phyloP scores from a whole-genome alignment of 1,140 invertebrate species.

The Papilio glaucus region DNA sequence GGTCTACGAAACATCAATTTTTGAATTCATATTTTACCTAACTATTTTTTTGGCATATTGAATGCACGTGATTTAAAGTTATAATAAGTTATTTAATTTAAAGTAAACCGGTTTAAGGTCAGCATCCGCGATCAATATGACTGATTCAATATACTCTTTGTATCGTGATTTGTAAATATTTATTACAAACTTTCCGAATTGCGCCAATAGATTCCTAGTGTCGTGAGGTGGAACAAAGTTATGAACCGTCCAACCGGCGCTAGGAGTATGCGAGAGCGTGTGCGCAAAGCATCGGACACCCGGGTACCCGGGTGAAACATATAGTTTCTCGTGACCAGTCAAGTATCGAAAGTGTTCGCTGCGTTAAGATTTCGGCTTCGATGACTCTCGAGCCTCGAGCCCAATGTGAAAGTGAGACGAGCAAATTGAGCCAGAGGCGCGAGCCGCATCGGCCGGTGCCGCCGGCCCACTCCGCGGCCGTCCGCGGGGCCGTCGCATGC shows the following conservation, averaged over 20 bases:
- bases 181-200: too few species aligned
- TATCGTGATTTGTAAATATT: too few species aligned
- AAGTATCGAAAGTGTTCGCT: conserved; percentile 53
- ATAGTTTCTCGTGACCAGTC: conserved; percentile 53
- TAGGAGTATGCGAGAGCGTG: conserved; percentile 34
- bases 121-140: too few species aligned
- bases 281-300: too few species aligned
- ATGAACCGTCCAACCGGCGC: neutral
- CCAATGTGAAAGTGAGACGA: neutral
- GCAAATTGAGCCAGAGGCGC: neutral
- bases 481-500: neutral
- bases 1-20: too few species aligned
- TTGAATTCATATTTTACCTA: too few species aligned
- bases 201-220: neutral
- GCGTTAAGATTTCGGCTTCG: conserved; percentile 1
- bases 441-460: neutral
- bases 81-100: too few species aligned
- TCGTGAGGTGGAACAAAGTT: neutral
- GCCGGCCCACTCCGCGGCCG: neutral
- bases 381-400: conserved; percentile 5
- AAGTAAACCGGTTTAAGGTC: too few species aligned
- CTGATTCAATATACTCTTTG: too few species aligned
- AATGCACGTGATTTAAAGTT: too few species aligned
- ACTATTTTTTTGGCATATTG: too few species aligned
- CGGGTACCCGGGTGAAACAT: conserved; percentile 32